Evolutionary conservation across 2,888 invertebrate species (phyloP).

Genomic region (Buathra laborator): DNA sequence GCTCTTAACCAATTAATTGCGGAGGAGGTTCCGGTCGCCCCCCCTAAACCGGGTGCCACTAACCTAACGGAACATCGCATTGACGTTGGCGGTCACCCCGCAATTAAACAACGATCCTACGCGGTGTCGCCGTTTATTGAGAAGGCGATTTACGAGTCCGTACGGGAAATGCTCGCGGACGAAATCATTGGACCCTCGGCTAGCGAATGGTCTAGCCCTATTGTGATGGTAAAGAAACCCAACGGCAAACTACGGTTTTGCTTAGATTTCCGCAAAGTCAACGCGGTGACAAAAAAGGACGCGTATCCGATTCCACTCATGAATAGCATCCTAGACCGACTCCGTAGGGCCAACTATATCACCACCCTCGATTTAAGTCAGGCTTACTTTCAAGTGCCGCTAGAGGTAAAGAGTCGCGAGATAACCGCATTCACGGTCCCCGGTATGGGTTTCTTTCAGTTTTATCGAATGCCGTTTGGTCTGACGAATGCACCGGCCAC

Average conservation of each 20-base stretch:
- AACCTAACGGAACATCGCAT: background rate
- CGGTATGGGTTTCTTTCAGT: constrained; percentile 75
- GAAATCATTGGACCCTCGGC: constrained; percentile 18
- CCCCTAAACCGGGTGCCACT: background rate
- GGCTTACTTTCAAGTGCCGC: constrained; percentile 68
- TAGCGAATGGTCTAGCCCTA: constrained; percentile 36
- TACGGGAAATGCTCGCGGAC: constrained; percentile 22
- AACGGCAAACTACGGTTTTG: constrained; percentile 10
- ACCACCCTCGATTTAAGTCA: constrained; percentile 68
- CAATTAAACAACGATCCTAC: constrained; percentile 32
- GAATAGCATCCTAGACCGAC: constrained; percentile 73
- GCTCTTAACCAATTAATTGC: background rate
- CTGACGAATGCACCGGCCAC: constrained; percentile 75
- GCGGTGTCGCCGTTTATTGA: constrained; percentile 17
- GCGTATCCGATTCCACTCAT: constrained; percentile 70
- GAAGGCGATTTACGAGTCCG: constrained; percentile 15
- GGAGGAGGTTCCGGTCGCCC: background rate
- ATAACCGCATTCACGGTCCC: constrained; percentile 67
- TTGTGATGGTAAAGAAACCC: constrained; percentile 18
- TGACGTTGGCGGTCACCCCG: constrained; percentile 8
- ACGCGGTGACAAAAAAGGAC: constrained; percentile 72
- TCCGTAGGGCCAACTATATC: constrained; percentile 69
- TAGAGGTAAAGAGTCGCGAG: constrained; percentile 24
- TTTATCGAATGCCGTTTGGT: constrained; percentile 75
- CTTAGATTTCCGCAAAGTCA: constrained; percentile 59